A percentile compares a stretch with the other conserved stretches of the same genome.
Evolutionary conservation across 2,113 vertebrate genomes (phyloP).

Genomic region (Aphyosemion australe): DNA sequence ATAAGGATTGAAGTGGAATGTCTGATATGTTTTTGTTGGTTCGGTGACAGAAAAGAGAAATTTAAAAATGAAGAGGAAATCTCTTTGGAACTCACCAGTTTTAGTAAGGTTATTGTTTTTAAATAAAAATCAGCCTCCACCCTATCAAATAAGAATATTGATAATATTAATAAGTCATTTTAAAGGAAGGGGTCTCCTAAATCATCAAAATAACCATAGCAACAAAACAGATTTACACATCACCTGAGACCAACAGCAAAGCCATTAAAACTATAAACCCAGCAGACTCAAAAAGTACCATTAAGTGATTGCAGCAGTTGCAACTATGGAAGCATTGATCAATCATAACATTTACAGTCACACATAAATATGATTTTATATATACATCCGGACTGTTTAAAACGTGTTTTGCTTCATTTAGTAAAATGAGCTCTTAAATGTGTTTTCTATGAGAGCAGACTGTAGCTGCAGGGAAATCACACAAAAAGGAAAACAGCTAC

Average conservation of each 20-base stretch:
- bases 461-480: too few relatives aligned
- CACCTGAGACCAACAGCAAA: neutral
- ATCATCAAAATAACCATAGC: neutral
- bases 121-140: constrained; percentile 50
- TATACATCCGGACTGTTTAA: too few relatives aligned
- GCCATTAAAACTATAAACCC: neutral
- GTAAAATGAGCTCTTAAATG: too few relatives aligned
- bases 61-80: constrained; percentile 55
- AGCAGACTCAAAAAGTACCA: neutral
- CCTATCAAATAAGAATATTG: constrained; percentile 49
- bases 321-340: neutral
- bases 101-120: constrained; percentile 67
- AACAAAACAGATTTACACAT: neutral
- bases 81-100: constrained; percentile 54
- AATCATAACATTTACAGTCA: neutral
- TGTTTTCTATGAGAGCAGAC: too few relatives aligned
- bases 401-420: too few relatives aligned
- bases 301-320: neutral
- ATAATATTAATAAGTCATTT: constrained; percentile 31
- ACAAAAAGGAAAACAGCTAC: too few relatives aligned
- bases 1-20: constrained; percentile 25
- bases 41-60: constrained; percentile 65
- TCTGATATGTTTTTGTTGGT: constrained; percentile 61
- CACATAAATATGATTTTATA: too few relatives aligned
- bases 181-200: constrained; percentile 16